A percentile compares a stretch with the other conserved stretches of the same genome.
These are phyloP conservation scores for Melanchra persicariae DNA, from an alignment of 2,888 invertebrate species.

Conservation along the genomic window DNA sequence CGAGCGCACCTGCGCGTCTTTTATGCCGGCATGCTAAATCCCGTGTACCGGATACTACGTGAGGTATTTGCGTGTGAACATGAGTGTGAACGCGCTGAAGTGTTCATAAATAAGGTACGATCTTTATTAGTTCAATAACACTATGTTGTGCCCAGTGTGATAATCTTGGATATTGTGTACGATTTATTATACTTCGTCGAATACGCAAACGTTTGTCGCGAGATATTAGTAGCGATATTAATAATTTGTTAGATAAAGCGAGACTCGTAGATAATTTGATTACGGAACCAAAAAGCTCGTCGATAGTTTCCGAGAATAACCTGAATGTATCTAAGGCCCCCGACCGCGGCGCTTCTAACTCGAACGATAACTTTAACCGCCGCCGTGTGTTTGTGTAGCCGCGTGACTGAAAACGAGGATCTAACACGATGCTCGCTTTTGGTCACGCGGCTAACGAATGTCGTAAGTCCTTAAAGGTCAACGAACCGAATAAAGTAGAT, in stretches of 20 bases:
- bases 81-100: not conserved
- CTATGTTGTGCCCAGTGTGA: not conserved
- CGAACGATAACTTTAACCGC: too few species aligned
- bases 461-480: too few species aligned
- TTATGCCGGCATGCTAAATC: not conserved
- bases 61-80: constrained; percentile 1
- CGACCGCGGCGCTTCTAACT: too few species aligned
- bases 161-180: constrained; percentile 13
- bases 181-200: constrained; percentile 1
- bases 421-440: too few species aligned
- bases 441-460: too few species aligned
- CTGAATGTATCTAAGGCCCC: too few species aligned
- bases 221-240: not conserved
- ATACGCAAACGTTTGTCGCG: constrained; percentile 6
- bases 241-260: constrained; percentile 3
- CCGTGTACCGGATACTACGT: not conserved
- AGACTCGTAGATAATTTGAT: constrained; percentile 5
- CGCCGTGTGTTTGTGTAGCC: too few species aligned
- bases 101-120: not conserved
- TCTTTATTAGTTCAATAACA: not conserved
- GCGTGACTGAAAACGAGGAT: too few species aligned
- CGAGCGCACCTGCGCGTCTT: not conserved
- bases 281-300: too few species aligned
- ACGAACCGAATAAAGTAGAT: too few species aligned
- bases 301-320: too few species aligned